Conservation (phyloP, 1,140 invertebrate species). For the Samia ricini region DNA sequence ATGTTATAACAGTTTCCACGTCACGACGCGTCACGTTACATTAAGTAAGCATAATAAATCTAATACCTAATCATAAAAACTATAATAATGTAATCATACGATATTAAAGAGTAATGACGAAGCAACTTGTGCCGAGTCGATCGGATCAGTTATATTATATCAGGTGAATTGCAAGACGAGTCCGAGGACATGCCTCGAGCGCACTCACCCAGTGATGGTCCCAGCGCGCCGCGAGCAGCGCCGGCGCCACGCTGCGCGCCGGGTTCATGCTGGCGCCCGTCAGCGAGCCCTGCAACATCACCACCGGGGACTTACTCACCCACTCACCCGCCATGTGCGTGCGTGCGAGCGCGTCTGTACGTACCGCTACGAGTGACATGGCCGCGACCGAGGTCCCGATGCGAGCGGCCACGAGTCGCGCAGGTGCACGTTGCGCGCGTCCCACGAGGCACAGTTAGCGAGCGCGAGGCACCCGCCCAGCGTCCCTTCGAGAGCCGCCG, state of each 20-base stretch:
- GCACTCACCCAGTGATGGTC: slow-evolving; percentile 82
- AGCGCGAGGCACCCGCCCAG: slow-evolving; percentile 64
- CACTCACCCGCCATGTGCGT: no score
- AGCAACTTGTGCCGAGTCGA: no score
- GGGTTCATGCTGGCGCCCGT: slow-evolving; percentile 91
- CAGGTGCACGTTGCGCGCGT: slow-evolving; percentile 57
- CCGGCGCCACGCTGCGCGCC: slow-evolving; percentile 86
- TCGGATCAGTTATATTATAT: no score
- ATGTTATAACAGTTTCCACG: no score
- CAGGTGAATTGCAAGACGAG: no score
- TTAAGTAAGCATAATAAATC: no score
- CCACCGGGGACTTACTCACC: neutral
- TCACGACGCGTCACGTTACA: no score
- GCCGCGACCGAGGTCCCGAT: slow-evolving; percentile 65
- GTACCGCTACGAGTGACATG: slow-evolving; percentile 63
- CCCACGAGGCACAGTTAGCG: slow-evolving; percentile 72
- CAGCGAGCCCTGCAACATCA: slow-evolving; percentile 52
- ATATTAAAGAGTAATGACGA: no score
- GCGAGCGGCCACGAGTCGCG: slow-evolving; percentile 73
- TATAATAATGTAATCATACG: no score
- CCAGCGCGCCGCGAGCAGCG: slow-evolving; percentile 84
- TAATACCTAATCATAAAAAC: no score
- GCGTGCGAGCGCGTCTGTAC: slow-evolving; percentile 2
- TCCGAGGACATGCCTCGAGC: neutral
- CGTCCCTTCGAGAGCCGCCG: slow-evolving; percentile 58